A percentile compares a stretch with the other conserved stretches of the same genome.
Evolutionary conservation across 2,888 invertebrate species (phyloP).

Genomic region (Oxyscelio sp.): DNA sequence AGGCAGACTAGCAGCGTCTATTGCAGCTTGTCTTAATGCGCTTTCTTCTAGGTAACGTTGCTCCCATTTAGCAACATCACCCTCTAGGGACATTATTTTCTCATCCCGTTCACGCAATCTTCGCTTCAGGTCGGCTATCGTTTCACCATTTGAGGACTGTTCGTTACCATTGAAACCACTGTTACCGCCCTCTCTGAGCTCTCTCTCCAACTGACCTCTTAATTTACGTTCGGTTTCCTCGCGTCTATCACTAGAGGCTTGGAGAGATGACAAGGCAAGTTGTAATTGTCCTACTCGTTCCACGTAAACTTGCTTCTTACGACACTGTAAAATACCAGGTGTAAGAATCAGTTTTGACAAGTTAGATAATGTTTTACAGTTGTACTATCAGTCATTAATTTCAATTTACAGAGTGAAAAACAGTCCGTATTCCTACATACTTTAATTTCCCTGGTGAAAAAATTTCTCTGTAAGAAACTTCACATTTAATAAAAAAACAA

Average conservation of each 20-base stretch:
- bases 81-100: slow-evolving; percentile 93
- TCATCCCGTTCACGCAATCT: slow-evolving; percentile 92
- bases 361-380: no score
- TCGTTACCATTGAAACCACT: slow-evolving; percentile 86
- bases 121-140: slow-evolving; percentile 91
- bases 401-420: no score
- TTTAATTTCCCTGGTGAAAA: no score
- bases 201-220: slow-evolving; percentile 95
- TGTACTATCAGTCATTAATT: no score
- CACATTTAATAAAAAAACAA: no score
- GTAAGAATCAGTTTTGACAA: no score
- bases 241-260: slow-evolving; percentile 94
- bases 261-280: slow-evolving; percentile 93
- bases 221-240: slow-evolving; percentile 96
- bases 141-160: slow-evolving; percentile 89
- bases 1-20: slow-evolving; percentile 92
- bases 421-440: no score
- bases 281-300: slow-evolving; percentile 95
- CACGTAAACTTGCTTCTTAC: slow-evolving; percentile 95
- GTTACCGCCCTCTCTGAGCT: slow-evolving; percentile 90
- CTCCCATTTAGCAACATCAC: slow-evolving; percentile 95
- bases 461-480: no score
- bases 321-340: slow-evolving; percentile 91
- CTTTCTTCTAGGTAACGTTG: slow-evolving; percentile 95
- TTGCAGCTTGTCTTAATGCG: slow-evolving; percentile 93